Evolutionary conservation across 92 coral and sea anemone genomes (phyloP), one percentile per base, ranked within the genome.

Genomic region (Epizoanthus illoricatus): DNA sequence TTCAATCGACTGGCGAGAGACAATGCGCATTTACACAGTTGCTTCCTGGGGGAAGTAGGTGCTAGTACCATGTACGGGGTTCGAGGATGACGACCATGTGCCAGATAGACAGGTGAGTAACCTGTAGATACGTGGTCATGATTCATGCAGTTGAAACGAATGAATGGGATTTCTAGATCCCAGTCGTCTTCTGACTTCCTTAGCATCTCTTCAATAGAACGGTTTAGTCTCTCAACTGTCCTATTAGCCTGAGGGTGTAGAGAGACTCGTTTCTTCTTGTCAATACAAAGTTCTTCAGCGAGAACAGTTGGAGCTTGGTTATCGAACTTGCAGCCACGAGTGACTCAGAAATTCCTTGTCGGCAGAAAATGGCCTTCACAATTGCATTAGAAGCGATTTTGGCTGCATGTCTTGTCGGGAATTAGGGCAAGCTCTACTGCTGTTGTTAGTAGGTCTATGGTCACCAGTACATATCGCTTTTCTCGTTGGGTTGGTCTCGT

Each of bases 151-250:
- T 39, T 81, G 79, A 81, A 84, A 64, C 75, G 45, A 47, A 60
- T 73, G 47, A 86, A 80, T 2, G 83, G 64, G 16, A 86, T 18
- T 59, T 81, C 62, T 0, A 86, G 60, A 60, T 86, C 83, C 89
- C 82, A 72, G 16, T 72, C 81, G 16, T 84, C 62, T 62, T 84
- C 63, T 2, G 69, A 28, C 41, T 85, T 85, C 63, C 59, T 76
- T 23, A 78, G 49, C 85, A 79, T 79, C 61, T 68, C 28, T 11
- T 84, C 84, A 5, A 75, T 67, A 20, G 71, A 11, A 49, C 69
- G 79, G 28, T 81, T 81, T 40, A 70, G 49, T 69, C 85, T 52
- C 67, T 81, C 79, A 8, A 81, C 79, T 57, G 76, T 78, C 15
- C 85, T 41, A 17, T 70, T 56, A 23, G 60, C 85, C 36, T 81